A percentile compares a stretch with the other conserved stretches of the same genome.
Evolutionary conservation across 2,888 invertebrate genomes (phyloP).

Genomic region (Dryobota labecula): DNA sequence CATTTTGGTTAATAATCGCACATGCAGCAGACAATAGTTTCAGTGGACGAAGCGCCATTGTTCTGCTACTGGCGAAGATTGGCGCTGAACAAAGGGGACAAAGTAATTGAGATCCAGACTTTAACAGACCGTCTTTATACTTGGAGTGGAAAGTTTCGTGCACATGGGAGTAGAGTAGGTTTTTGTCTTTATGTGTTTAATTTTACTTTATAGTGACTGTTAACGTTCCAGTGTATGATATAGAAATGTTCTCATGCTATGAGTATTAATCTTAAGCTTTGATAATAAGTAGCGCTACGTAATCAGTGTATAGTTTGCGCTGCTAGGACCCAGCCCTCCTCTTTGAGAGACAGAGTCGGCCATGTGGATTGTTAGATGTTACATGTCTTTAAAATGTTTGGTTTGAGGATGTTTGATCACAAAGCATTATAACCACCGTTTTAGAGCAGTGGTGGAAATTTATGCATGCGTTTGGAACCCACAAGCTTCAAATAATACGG

Average conservation of each 20-base stretch:
- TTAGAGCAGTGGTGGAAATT: neutral
- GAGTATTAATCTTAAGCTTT: neutral
- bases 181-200: constrained; percentile 1
- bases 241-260: neutral
- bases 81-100: constrained; percentile 28
- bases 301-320: neutral
- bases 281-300: neutral
- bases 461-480: neutral
- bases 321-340: neutral
- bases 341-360: neutral
- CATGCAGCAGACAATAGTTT: constrained; percentile 21
- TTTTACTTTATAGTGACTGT: constrained; percentile 1
- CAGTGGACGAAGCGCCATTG: constrained; percentile 21
- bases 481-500: neutral
- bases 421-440: neutral
- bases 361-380: neutral
- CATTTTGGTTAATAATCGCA: constrained; percentile 34
- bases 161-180: neutral
- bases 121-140: constrained; percentile 27
- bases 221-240: neutral
- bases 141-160: constrained; percentile 10
- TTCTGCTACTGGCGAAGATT: constrained; percentile 23
- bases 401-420: neutral
- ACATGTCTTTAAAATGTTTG: neutral
- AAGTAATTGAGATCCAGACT: constrained; percentile 44